Evolutionary conservation across 2,888 invertebrate species (phyloP), one percentile per base, ranked within the genome.

Genomic region (Melinopterus prodromus): DNA sequence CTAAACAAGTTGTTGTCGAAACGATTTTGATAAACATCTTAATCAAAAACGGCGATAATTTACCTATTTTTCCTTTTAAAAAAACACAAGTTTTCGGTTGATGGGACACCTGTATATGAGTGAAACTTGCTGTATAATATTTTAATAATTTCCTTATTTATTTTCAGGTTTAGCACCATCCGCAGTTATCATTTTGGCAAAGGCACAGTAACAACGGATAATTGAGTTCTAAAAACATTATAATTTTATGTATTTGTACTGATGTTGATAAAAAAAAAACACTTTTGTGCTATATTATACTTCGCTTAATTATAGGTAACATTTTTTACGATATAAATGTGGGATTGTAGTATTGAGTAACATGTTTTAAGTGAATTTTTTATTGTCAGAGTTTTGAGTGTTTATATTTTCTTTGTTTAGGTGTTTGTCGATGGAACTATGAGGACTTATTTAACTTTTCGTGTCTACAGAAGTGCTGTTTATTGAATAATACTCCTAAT

Each of bases 101-200:
- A n/a, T n/a, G n/a, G n/a, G n/a, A n/a, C n/a, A n/a, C n/a, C n/a
- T n/a, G n/a, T 26, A 26, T 26, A 26, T 26, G 26, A 26, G 26
- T 26, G 26, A 26, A 26, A 26, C 1, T 26, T 26, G 26, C 26
- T 26, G 26, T 26, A 26, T 26, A 9, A 3, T 7, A 53, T 9
- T 3, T 53, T 53, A 12, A 9, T 38, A 38, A 38, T 53, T 53
- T 77, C 15, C 15, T 37, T 26, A 80, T 84, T 87, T 86, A 84
- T 80, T 92, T 92, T 72, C 90, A 93, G 96, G 96, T 87, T 90
- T 97, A 86, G 96, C 96, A 76, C 97, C 97, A 36, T 94, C 96
- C 69, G 96, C 97, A 77, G 96, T 96, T 69, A 90, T 97, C 77
- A 95, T 96, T 85, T 94, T 97, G 71, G 93, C 95, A 80, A 94